Evolutionary conservation across 2,797 vertebrate species (phyloP), one percentile per base, ranked within the genome.

Genomic region (Gephyroberyx darwinii): DNA sequence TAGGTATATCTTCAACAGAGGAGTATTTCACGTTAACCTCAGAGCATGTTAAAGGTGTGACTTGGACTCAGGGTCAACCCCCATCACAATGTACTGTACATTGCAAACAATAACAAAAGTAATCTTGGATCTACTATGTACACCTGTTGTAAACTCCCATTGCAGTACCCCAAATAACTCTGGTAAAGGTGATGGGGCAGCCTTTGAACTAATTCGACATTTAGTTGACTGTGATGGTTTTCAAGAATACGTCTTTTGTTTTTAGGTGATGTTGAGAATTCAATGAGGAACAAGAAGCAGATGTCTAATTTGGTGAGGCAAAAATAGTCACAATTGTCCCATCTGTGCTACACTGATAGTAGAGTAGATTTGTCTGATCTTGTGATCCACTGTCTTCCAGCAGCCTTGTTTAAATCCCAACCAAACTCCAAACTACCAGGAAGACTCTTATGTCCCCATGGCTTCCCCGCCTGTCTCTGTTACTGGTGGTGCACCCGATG

Each of bases 381-480:
- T 5, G 33, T 76, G 52, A 68, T 60, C 4, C 58, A 83, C 81
- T 83, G 70, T 83, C 30, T 88, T 77, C 81, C 52, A 65, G 54
- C 87, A 96, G 94, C 93, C 95, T 1, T 90, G 88, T 68, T 90
- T 93, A 13, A 92, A 92, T 77, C 92, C 92, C 10, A 84, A 89
- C 0, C 82, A 87, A 50, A 89, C 85, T 83, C 89, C 94, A 0
- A 75, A 88, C 66, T 86, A 74, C 63, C 47, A 86, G 0, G 96
- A 97, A 61, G 96, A 96, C 73, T 93, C 94, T 53, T 99, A 99
- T 0, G 90, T 99, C 64, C 96, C 95, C 75, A 99, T 98, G 98
- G 81, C 89, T 1, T 94, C 94, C 5, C 87, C 94, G 0, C 88
- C 92, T 0, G 54, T 86, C 0, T 71, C 88, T 0, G 33, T 75